phyloP scores from a whole-genome alignment of 1,140 invertebrate species.

The Pachyrhynchus sulphureomaculatus region DNA sequence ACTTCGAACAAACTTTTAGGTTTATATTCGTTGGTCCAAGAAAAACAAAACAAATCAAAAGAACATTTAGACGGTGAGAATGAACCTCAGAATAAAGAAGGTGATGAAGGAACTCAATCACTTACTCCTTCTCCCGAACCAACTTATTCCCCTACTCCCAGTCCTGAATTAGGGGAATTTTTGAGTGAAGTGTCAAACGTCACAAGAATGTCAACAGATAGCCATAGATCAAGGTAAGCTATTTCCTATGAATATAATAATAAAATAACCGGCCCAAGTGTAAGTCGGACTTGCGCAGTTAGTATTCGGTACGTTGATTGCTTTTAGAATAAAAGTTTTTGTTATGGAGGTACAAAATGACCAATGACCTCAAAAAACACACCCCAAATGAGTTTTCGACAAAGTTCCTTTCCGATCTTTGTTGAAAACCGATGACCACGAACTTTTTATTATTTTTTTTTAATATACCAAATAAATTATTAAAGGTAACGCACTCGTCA shows the following conservation, averaged over 20 bases:
- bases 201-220: constrained; percentile 43
- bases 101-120: constrained; percentile 18
- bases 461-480: too few relatives aligned
- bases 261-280: background rate
- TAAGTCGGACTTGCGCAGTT: too few relatives aligned
- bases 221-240: constrained; percentile 34
- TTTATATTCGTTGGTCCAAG: constrained; percentile 12
- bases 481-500: too few relatives aligned
- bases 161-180: constrained; percentile 38
- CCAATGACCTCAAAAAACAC: too few relatives aligned
- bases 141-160: constrained; percentile 28
- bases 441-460: too few relatives aligned
- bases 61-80: background rate
- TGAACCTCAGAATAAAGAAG: constrained; percentile 17
- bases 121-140: constrained; percentile 23
- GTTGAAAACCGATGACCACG: too few relatives aligned
- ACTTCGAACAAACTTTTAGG: constrained; percentile 14
- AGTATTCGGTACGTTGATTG: too few relatives aligned
- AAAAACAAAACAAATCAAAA: constrained; percentile 3
- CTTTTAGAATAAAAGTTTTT: too few relatives aligned
- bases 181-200: constrained; percentile 44
- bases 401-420: too few relatives aligned
- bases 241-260: background rate
- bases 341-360: too few relatives aligned
- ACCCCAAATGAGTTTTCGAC: too few relatives aligned